Conservation (phyloP, 2,113 vertebrate species). For the Ochotona princeps region DNA sequence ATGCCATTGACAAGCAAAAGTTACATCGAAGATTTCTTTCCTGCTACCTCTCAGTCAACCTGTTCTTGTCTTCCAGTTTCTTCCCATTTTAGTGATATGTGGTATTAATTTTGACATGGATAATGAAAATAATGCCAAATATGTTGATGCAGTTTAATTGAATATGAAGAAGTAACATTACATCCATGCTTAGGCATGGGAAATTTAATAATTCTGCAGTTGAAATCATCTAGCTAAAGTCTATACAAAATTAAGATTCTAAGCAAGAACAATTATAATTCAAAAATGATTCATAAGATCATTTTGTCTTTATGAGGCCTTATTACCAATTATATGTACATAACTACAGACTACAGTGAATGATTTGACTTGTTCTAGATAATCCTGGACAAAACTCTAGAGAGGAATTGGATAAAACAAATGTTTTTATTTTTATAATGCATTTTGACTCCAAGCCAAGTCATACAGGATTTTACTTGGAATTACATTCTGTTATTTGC, state of each 20-base stretch:
- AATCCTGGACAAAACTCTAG: constrained; percentile 76
- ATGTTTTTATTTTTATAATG: constrained; percentile 86
- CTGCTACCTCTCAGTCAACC: not conserved
- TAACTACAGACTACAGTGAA: constrained; percentile 43
- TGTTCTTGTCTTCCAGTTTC: not conserved
- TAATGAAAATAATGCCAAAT: not conserved
- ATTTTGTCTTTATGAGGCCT: not conserved
- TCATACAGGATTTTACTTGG: constrained; percentile 81
- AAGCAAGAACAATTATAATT: not conserved
- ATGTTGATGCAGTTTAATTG: not conserved
- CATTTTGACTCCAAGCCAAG: constrained; percentile 82
- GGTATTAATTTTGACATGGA: not conserved
- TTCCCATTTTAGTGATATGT: not conserved
- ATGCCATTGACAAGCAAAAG: not conserved
- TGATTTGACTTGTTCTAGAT: constrained; percentile 75
- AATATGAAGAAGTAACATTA: not conserved
- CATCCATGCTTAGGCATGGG: not conserved
- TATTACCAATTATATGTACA: constrained; percentile 3
- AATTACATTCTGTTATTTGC: constrained; percentile 80
- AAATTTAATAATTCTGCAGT: constrained; percentile 1
- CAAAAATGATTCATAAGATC: constrained; percentile 12
- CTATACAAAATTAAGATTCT: not conserved
- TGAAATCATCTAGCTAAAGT: constrained; percentile 19
- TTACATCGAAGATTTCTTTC: not conserved
- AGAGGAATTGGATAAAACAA: constrained; percentile 84